Evolutionary conservation across 1,140 invertebrate species (phyloP).

Genomic region (Tribolium madens): DNA sequence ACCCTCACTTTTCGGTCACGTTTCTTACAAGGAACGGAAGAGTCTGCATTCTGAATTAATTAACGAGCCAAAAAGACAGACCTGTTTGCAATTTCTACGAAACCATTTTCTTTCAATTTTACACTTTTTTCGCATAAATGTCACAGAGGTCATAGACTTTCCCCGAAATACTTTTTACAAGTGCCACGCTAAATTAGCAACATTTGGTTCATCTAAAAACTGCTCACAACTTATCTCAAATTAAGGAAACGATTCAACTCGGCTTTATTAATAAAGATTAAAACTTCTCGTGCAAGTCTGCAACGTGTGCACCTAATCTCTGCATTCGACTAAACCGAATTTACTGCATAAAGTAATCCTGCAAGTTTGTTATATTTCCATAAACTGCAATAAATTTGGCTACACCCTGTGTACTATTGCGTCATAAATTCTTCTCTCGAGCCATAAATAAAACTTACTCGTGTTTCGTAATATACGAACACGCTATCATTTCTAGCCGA

Average conservation of each 20-base stretch:
- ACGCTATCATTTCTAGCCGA: not conserved
- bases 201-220: not conserved
- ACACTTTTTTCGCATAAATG: not conserved
- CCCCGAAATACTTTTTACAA: not conserved
- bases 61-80: not conserved
- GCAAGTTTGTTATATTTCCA: not conserved
- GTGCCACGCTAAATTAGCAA: not conserved
- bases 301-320: not conserved
- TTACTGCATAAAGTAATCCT: not conserved
- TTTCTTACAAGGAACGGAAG: not conserved
- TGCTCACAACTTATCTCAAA: not conserved
- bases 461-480: not conserved
- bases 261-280: not conserved
- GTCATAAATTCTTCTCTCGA: not conserved
- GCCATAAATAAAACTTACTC: not conserved
- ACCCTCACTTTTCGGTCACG: not conserved
- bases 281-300: not conserved
- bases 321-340: not conserved
- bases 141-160: not conserved
- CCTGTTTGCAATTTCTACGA: not conserved
- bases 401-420: slow-evolving; percentile 6
- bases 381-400: not conserved
- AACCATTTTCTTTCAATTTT: not conserved
- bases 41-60: not conserved
- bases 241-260: not conserved